Evolutionary conservation across 2,113 vertebrate genomes (phyloP).

Genomic region (Callithrix jacchus): DNA sequence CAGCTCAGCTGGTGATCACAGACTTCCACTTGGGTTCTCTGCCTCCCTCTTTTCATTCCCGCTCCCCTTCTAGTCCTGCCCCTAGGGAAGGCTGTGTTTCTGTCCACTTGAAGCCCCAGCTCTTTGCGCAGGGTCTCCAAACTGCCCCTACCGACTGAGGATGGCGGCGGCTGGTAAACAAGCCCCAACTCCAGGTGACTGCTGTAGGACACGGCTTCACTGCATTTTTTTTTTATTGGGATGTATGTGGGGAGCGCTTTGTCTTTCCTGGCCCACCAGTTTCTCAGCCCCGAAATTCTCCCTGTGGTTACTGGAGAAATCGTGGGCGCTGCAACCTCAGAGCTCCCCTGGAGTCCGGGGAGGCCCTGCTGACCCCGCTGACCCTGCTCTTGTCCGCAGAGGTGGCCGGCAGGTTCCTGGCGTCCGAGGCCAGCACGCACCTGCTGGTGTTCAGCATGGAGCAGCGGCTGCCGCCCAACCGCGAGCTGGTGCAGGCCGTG

Average conservation of each 20-base stretch:
- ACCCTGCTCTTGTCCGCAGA: constrained; percentile 78
- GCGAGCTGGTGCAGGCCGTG: constrained; percentile 95
- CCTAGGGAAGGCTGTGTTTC: background rate
- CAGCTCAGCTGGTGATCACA: background rate
- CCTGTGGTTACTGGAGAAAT: background rate
- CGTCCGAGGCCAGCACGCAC: constrained; percentile 86
- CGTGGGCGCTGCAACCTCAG: background rate
- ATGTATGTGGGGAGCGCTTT: background rate
- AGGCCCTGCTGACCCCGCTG: background rate
- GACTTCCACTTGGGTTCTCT: background rate
- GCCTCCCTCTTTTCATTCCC: background rate
- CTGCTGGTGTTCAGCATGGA: constrained; percentile 94
- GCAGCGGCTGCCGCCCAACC: constrained; percentile 90
- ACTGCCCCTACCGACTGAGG: background rate
- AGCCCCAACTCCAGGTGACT: background rate
- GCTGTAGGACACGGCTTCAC: too few relatives aligned
- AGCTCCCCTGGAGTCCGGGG: background rate
- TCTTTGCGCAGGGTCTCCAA: background rate
- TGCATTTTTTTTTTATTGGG: background rate
- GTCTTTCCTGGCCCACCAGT: too few relatives aligned
- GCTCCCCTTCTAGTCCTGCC: rapidly evolving
- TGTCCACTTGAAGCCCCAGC: background rate
- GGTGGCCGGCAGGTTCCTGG: constrained; percentile 87
- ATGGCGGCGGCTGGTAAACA: background rate
- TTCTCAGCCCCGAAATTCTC: background rate